Conservation (phyloP, 2,797 vertebrate species). For the Anomalospiza imberbis region DNA sequence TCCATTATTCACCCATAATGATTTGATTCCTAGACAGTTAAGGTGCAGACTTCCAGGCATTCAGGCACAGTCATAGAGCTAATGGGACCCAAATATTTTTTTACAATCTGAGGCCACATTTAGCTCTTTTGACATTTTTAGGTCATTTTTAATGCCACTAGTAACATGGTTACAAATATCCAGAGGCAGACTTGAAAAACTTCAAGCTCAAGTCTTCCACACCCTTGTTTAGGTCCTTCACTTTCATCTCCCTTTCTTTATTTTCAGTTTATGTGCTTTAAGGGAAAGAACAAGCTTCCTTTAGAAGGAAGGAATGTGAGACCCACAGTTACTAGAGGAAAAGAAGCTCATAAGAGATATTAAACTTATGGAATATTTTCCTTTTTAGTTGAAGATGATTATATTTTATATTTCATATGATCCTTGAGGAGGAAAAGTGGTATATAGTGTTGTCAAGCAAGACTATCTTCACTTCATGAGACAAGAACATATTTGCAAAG, state of each 20-base stretch:
- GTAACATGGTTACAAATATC: not conserved
- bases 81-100: not conserved
- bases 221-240: not conserved
- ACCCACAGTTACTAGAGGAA: not conserved
- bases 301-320: not conserved
- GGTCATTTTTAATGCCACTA: not conserved
- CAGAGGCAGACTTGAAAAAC: not conserved
- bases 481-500: not conserved
- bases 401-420: not conserved
- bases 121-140: not conserved
- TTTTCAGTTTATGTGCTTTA: not conserved
- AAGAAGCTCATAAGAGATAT: not conserved
- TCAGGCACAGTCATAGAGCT: not conserved
- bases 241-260: not conserved
- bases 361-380: not conserved
- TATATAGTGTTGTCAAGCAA: not conserved
- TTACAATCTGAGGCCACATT: rapidly evolving
- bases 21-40: not conserved
- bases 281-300: not conserved
- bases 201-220: not conserved
- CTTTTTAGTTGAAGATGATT: not conserved
- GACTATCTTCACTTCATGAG: not conserved
- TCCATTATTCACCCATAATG: not conserved
- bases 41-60: not conserved
- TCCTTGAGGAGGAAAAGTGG: not conserved